Evolutionary conservation across 2,113 vertebrate genomes (phyloP), one percentile per base, ranked within the genome.

Genomic region (Orcinus orca): DNA sequence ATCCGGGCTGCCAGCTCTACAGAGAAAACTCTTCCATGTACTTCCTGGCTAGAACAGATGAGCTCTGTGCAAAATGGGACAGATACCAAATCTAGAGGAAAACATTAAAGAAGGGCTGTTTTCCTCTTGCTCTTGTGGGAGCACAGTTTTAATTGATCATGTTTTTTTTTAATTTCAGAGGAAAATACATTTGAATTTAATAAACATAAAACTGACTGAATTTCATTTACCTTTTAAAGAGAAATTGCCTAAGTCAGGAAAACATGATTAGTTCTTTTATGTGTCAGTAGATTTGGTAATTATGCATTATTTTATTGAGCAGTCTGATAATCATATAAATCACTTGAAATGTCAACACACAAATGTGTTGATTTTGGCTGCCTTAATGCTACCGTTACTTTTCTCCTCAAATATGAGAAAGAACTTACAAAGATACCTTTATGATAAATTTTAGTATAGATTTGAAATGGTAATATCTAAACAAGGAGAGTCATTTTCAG

Each of bases 261-360:
- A 70, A 84, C 53, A 81, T 10, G n/a, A 77, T 97, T 93, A 89
- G 55, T 11, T 5, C 38, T 55, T 15, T 3, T 50, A 82, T 88
- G 44, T 71, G 29, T 9, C 38, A 95, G 41, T 29, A 93, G 70
- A 82, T 93, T 94, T 94, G n/a, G 70, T 96, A 97, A 97, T 94
- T 76, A 70, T 50, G 12, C 63, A n/a, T 96, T 96, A 47, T 98
- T 97, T 98, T 93, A 91, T 38, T 62, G 41, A 96, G 21, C 83
- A 76, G 10, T 81, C 91, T 96, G 38, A 90, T 93, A 84, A 96
- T 63, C 84, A 98, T 60, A 97, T 95, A 95, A 95, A 97, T 97
- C 68, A 95, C 5, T 96, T 44, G 85, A 93, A 95, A 95, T 96
- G 60, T 90, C 84, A 90, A 23, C 82, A 96, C 31, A 91, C 2